These are phyloP conservation scores for Coracias cyanogaster DNA, from an alignment of 2,797 vertebrate species.

Conservation along the genomic window DNA sequence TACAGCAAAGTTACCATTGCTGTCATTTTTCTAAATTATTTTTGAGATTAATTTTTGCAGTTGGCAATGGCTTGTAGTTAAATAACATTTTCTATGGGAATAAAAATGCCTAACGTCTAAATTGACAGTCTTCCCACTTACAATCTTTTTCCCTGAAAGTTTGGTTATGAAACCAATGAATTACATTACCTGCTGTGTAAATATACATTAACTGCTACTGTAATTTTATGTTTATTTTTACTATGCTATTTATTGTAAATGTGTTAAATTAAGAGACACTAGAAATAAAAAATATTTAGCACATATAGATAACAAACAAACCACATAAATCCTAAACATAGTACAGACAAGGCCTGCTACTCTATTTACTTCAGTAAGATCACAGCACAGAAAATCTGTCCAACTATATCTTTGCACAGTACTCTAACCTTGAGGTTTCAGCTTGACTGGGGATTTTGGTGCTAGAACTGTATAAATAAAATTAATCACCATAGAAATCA, in stretches of 20 bases:
- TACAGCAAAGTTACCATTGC: rapidly evolving
- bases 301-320: background rate
- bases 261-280: background rate
- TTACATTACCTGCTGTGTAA: background rate
- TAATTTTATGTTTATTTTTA: background rate
- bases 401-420: background rate
- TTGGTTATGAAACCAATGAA: background rate
- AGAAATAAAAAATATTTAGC: background rate
- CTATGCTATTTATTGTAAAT: background rate
- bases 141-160: background rate
- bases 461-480: background rate
- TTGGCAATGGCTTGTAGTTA: background rate
- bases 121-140: background rate
- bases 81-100: background rate
- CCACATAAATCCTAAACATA: background rate
- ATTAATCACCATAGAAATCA: background rate
- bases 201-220: background rate
- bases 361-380: background rate
- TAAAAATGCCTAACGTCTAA: background rate
- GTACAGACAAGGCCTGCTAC: background rate
- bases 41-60: background rate
- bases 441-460: background rate
- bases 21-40: background rate
- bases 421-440: background rate
- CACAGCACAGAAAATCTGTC: background rate